Conservation (phyloP, 2,113 vertebrate genomes). For the Amblyopsis rosae region DNA sequence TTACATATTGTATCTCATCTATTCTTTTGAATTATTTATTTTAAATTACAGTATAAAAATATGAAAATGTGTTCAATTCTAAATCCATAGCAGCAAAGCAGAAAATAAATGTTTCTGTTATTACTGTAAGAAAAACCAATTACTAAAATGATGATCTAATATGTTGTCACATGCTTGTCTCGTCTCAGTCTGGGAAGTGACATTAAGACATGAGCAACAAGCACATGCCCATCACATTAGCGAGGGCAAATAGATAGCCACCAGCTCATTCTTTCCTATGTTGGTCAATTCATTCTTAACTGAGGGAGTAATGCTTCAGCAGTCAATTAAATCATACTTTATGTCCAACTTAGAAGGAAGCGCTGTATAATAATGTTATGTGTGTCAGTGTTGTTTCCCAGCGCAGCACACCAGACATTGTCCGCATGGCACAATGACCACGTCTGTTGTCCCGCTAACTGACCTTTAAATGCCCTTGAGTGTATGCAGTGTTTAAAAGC, state of each 20-base stretch:
- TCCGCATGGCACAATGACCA: conserved; percentile 51
- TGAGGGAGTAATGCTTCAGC: conserved; percentile 22
- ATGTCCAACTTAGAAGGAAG: conserved; percentile 63
- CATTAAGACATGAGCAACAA: conserved; percentile 23
- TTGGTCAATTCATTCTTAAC: conserved; percentile 47
- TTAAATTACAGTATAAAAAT: no score
- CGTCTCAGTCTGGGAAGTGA: no score
- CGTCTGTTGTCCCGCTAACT: conserved; percentile 60
- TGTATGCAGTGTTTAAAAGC: conserved; percentile 31
- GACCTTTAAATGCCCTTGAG: conserved; percentile 50
- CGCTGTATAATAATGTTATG: conserved; percentile 59
- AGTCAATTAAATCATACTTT: conserved; percentile 42
- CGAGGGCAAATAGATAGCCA: conserved; percentile 43
- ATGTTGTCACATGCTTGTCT: no score
- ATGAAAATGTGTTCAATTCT: background rate
- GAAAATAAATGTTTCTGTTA: no score
- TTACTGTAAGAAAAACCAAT: no score
- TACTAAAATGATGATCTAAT: no score
- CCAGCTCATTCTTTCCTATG: conserved; percentile 24
- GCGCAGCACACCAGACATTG: conserved; percentile 53
- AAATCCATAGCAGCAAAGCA: background rate
- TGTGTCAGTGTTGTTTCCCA: conserved; percentile 46
- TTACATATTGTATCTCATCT: no score
- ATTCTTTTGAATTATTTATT: no score
- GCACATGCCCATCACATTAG: conserved; percentile 22